Evolutionary conservation across 92 coral and sea anemone genomes (phyloP).

Genomic region (Phenganax subtilis): DNA sequence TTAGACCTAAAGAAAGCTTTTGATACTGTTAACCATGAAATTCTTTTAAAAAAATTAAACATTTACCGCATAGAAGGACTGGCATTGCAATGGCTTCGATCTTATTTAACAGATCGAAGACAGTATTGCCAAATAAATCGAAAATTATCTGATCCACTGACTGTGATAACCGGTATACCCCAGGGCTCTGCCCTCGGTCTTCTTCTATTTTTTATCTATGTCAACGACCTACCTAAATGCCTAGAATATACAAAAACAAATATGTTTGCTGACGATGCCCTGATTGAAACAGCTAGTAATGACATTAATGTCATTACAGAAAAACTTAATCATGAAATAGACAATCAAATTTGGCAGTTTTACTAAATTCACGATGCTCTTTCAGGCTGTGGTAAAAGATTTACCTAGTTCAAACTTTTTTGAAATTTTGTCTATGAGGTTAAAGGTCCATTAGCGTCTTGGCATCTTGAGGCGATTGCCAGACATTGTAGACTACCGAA

Average conservation of each 20-base stretch:
- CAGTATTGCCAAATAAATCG: not conserved
- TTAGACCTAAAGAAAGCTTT: no score
- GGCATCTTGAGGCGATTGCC: not conserved
- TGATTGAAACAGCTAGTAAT: not conserved
- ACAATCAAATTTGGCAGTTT: no score
- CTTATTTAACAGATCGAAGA: not conserved
- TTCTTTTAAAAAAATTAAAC: no score
- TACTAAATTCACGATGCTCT: no score
- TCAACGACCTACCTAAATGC: constrained; percentile 4
- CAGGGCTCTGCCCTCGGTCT: no score
- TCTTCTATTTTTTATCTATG: not conserved
- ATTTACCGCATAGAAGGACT: no score
- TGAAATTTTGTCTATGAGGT: no score
- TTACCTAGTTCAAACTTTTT: no score
- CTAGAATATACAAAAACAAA: not conserved
- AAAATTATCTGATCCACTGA: not conserved
- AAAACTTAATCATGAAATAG: constrained; percentile 11
- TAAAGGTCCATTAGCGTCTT: not conserved
- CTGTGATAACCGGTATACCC: not conserved
- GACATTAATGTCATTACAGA: constrained; percentile 1
- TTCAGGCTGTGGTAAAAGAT: no score
- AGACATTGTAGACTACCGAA: not conserved
- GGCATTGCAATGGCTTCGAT: not conserved
- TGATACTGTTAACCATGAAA: no score
- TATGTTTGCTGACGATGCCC: constrained; percentile 28